A percentile compares a stretch with the other conserved stretches of the same genome.
Evolutionary conservation across 2,113 vertebrate species (phyloP).

Genomic region (Tinamus guttatus): DNA sequence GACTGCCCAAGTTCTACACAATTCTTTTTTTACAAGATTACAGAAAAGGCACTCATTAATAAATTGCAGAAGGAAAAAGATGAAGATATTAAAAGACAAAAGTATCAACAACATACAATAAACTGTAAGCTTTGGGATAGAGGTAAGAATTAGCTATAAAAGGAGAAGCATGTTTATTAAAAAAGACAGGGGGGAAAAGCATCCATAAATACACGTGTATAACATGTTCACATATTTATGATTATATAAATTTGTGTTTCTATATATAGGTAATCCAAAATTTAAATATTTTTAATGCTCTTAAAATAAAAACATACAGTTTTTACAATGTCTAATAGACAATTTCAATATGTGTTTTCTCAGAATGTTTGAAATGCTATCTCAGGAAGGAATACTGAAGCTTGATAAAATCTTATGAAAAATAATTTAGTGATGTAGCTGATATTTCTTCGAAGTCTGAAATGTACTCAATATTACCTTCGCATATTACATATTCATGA

Average conservation of each 20-base stretch:
- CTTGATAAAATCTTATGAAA: neutral
- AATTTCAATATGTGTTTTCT: neutral
- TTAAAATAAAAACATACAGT: neutral
- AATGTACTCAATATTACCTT: neutral
- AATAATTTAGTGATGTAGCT: neutral
- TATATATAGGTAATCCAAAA: neutral
- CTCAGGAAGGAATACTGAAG: neutral
- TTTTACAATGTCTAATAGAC: neutral
- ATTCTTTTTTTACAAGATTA: neutral
- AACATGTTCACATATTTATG: rapidly evolving
- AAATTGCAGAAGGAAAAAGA: neutral
- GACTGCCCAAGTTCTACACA: neutral
- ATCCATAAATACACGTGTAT: neutral
- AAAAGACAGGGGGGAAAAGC: neutral
- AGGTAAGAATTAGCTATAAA: neutral
- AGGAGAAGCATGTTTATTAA: neutral
- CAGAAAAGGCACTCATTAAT: neutral
- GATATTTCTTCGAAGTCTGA: neutral
- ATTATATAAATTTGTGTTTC: neutral
- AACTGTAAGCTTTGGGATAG: neutral
- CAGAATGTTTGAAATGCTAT: neutral
- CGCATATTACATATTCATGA: neutral
- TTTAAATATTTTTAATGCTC: neutral
- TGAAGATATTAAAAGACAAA: neutral
- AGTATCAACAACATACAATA: neutral